These are phyloP conservation scores for Apotomis betuletana DNA, from an alignment of 2,888 invertebrate genomes.

Conservation along the genomic window DNA sequence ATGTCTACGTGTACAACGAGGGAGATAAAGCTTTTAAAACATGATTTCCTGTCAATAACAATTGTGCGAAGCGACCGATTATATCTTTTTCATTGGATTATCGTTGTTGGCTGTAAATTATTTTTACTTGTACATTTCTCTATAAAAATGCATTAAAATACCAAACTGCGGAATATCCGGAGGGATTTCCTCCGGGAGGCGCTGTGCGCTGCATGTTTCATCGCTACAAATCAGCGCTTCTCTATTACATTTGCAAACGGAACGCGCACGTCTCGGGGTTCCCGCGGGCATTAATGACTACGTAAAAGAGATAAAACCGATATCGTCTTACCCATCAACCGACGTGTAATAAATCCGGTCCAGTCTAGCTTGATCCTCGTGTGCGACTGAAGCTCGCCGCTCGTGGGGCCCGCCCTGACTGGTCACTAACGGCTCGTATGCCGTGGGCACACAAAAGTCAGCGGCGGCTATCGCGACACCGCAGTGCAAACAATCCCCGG, in stretches of 20 bases:
- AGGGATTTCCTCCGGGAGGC: slow-evolving; percentile 31
- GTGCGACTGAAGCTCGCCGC: neutral
- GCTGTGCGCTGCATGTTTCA: slow-evolving; percentile 18
- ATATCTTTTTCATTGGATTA: neutral
- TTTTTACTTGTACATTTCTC: slow-evolving; percentile 1
- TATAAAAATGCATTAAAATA: slow-evolving; percentile 39
- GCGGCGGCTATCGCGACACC: slow-evolving; percentile 27
- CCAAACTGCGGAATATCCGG: slow-evolving; percentile 23
- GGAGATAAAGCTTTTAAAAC: neutral
- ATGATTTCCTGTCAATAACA: neutral
- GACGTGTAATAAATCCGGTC: slow-evolving; percentile 6
- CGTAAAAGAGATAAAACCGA: slow-evolving; percentile 22
- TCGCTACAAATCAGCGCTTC: slow-evolving; percentile 9
- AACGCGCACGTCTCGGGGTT: neutral
- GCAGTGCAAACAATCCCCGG: slow-evolving; percentile 33
- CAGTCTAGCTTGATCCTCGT: neutral
- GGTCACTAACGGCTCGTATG: slow-evolving; percentile 8
- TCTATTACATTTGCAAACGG: slow-evolving; percentile 8
- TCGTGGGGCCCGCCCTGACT: neutral
- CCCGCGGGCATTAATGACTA: slow-evolving; percentile 26
- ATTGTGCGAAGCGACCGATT: neutral
- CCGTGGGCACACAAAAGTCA: slow-evolving; percentile 15
- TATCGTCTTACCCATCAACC: slow-evolving; percentile 20
- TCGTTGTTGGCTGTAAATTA: neutral
- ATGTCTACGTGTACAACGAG: slow-evolving; percentile 1